phyloP scores from a whole-genome alignment of 2,888 invertebrate species.

The Cremastinae sp. region DNA sequence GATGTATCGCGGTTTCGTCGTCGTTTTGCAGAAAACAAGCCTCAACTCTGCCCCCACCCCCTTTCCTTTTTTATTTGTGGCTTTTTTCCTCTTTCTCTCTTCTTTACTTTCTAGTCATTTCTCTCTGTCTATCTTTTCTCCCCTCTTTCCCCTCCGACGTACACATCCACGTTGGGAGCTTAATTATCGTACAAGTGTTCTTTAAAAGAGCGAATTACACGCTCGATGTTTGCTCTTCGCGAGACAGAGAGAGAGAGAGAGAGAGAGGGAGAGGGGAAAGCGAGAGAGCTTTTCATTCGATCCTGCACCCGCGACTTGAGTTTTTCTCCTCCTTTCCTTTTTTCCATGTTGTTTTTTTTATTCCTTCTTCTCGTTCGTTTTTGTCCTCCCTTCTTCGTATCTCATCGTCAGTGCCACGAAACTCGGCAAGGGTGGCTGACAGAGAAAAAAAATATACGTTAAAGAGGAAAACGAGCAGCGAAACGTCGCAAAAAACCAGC shows the following conservation, averaged over 20 bases:
- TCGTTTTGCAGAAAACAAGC: slow-evolving; percentile 51
- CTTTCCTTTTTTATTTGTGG: slow-evolving; percentile 10
- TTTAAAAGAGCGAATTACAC: slow-evolving; percentile 80
- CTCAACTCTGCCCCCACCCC: slow-evolving; percentile 20
- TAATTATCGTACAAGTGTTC: slow-evolving; percentile 78
- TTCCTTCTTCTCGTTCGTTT: slow-evolving; percentile 42
- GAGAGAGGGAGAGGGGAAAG: slow-evolving; percentile 68
- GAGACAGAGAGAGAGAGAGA: too few species aligned
- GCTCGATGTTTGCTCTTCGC: slow-evolving; percentile 76
- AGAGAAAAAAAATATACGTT: slow-evolving; percentile 34
- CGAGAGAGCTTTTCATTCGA: slow-evolving; percentile 75
- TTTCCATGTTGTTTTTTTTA: slow-evolving; percentile 20
- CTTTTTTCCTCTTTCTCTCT: slow-evolving; percentile 27
- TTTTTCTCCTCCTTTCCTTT: slow-evolving; percentile 50
- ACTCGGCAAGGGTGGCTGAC: slow-evolving; percentile 48
- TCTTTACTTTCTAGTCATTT: slow-evolving; percentile 19
- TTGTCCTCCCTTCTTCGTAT: slow-evolving; percentile 45
- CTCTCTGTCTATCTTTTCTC: slow-evolving; percentile 20
- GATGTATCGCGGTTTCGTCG: slow-evolving; percentile 37
- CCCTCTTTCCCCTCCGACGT: slow-evolving; percentile 26
- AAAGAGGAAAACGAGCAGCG: slow-evolving; percentile 50
- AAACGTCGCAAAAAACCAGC: slow-evolving; percentile 47
- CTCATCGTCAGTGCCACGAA: slow-evolving; percentile 49
- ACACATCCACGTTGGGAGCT: slow-evolving; percentile 66
- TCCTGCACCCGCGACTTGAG: slow-evolving; percentile 58